Evolutionary conservation across 2,797 vertebrate genomes (phyloP).

Genomic region (Sebastes elongatus): DNA sequence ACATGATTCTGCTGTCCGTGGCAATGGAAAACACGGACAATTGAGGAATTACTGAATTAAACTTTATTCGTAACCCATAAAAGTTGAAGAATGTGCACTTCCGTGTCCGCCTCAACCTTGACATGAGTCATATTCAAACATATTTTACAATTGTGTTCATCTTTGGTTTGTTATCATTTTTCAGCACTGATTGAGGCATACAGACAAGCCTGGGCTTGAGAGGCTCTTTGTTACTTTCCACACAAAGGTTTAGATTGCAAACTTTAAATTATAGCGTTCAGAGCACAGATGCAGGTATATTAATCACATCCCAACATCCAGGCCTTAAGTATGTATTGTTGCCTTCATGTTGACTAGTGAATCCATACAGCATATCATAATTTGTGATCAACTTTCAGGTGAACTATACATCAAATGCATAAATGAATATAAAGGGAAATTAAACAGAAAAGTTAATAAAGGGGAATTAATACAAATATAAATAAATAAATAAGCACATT

Average conservation of each 20-base stretch:
- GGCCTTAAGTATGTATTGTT: background rate
- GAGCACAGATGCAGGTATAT: background rate
- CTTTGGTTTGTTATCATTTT: background rate
- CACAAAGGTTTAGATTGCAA: background rate
- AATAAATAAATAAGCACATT: too few relatives aligned
- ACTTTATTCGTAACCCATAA: slow-evolving; percentile 26
- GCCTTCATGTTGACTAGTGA: background rate
- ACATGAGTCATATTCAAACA: slow-evolving; percentile 8
- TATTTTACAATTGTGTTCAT: slow-evolving; percentile 1
- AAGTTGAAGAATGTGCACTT: slow-evolving; percentile 21
- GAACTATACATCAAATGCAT: background rate
- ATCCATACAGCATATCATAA: background rate
- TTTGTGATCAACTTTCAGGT: background rate
- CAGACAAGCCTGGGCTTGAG: background rate
- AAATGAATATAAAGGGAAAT: too few relatives aligned
- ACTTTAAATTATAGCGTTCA: background rate
- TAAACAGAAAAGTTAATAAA: too few relatives aligned
- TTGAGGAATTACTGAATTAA: slow-evolving; percentile 28
- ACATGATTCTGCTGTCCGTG: slow-evolving; percentile 19
- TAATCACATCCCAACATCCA: background rate
- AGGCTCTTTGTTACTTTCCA: background rate
- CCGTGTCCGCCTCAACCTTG: background rate
- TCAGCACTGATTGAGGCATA: background rate
- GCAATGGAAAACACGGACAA: background rate
- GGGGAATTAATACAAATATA: too few relatives aligned